Evolutionary conservation across 2,797 vertebrate genomes (phyloP), one percentile per base, ranked within the genome.

Genomic region (Megalops cyprinoides): DNA sequence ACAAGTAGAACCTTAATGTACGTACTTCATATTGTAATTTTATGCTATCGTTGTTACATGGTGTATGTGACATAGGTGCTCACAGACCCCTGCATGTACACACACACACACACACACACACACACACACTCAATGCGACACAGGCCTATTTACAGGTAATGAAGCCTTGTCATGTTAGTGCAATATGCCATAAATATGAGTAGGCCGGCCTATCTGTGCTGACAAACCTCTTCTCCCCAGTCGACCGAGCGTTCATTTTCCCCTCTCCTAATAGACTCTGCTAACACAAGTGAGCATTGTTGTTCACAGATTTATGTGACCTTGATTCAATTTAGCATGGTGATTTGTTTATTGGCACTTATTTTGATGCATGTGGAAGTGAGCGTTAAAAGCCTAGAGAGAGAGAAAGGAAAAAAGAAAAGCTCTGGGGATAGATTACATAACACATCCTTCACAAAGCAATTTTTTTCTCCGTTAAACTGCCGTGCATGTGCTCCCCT

Each of bases 331-430:
- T 92, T 93, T 94, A 93, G 91, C 86, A 86, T 88, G 87, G 91
- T 90, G 90, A 93, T 94, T 94, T 94, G 91, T 93, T 93, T 93
- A 94, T 92, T 91, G 92, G 89, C 93, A 93, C 92, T 92, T 93
- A 93, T 93, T 94, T 92, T 93, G 93, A 94, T 92, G 91, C 91
- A 91, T 91, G 91, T 92, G 89, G 88, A 93, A 92, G 91, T 86
- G 86, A 90, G 89, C 87, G 85, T 91, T 93, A 89, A 92, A 92
- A 91, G 91, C 87, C 86, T 79, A 42, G 81, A 86, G 79, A 80
- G 42, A 87, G 87, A 90, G 87, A 44, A 76, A 39, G 81, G 80
- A 79, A 3, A 51, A 51, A 53, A 23, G 23, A n/a, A 77, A 49
- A 77, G 65, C 10, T 56, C 56, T 48, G 82, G 90, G 90, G 91